Evolutionary conservation across 2,888 invertebrate species (phyloP), one percentile per base, ranked within the genome.

Genomic region (Drosophila rubida): DNA sequence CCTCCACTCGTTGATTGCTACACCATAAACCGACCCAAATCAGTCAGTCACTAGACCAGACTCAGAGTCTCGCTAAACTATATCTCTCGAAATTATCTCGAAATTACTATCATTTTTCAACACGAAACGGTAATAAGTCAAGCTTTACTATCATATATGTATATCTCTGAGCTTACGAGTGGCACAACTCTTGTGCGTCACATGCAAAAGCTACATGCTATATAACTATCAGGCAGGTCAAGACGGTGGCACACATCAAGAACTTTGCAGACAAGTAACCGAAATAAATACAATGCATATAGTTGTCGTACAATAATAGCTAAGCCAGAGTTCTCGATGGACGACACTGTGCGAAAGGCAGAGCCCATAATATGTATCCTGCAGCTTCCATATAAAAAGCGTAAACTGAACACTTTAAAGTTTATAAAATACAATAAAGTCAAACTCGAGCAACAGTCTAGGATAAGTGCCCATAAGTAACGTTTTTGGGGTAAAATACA

Each of bases 341-440:
- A 50, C 7, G 11, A 9, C 62, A 69, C 61, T 55, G 39, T 55
- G 49, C 25, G 35, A 13, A 30, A 30, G 44, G 6, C 25, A 41
- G 16, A 35, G 25, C 37, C 41, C 37, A 46, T 62, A 30, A 60
- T n/a, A 37, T 70, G 51, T 75, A 78, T 75, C 73, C 68, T 69
- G 63, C 78, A 69, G 80, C 80, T 80, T 80, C 81, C 81, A 73
- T 70, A 44, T 13, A 16, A 30, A 55, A 62, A 14, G 44, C 62
- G 49, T 23, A 63, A 64, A 55, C 48, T 55, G 44, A 68, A 62
- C 42, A 62, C 25, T 50, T 49, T n/a, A 23, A 58, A 45, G 35
- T 46, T 54, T 50, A 50, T 39, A 35, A 35, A 37, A 50, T 44
- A 68, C 49, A 62, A 41, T 53, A 57, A 16, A 37, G n/a, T n/a